Evolutionary conservation across 2,797 vertebrate genomes (phyloP).

Genomic region (Pelodytes ibericus): DNA sequence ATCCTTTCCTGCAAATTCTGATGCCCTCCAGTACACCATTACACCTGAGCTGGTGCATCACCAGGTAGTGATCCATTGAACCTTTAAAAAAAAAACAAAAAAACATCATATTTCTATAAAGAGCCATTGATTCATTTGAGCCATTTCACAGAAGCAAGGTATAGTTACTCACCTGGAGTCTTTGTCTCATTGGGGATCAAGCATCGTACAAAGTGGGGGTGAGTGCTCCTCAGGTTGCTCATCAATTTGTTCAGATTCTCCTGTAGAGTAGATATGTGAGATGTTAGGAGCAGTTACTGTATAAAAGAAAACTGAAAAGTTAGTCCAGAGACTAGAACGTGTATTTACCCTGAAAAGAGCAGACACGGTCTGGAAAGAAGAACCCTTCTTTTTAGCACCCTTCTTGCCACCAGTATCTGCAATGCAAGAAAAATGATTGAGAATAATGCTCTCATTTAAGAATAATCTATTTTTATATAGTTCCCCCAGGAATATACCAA

Average conservation of each 20-base stretch:
- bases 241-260: slow-evolving; percentile 64
- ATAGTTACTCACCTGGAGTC: slow-evolving; percentile 50
- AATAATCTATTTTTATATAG: too few relatives aligned
- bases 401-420: slow-evolving; percentile 57
- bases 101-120: neutral
- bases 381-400: slow-evolving; percentile 67
- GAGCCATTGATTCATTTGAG: neutral
- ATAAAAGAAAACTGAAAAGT: neutral
- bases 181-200: slow-evolving; percentile 62
- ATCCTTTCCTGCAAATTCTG: slow-evolving; percentile 77
- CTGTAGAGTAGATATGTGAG: slow-evolving; percentile 43
- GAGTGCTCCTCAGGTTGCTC: slow-evolving; percentile 57
- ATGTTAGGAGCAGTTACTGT: neutral
- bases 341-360: slow-evolving; percentile 68
- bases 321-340: neutral
- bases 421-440: too few relatives aligned
- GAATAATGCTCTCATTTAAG: too few relatives aligned
- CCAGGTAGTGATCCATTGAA: slow-evolving; percentile 70
- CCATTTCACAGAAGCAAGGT: neutral
- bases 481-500: too few relatives aligned
- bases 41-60: slow-evolving; percentile 76
- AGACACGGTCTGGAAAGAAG: slow-evolving; percentile 71
- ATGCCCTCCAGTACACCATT: slow-evolving; percentile 76
- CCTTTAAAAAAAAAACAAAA: slow-evolving; percentile 57
- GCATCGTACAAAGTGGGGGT: slow-evolving; percentile 60